Percentiles rank a stretch among this genome's conserved stretches.
These are phyloP conservation scores for Keiferia lycopersicella DNA, from an alignment of 2,888 invertebrate genomes.

Conservation along the genomic window DNA sequence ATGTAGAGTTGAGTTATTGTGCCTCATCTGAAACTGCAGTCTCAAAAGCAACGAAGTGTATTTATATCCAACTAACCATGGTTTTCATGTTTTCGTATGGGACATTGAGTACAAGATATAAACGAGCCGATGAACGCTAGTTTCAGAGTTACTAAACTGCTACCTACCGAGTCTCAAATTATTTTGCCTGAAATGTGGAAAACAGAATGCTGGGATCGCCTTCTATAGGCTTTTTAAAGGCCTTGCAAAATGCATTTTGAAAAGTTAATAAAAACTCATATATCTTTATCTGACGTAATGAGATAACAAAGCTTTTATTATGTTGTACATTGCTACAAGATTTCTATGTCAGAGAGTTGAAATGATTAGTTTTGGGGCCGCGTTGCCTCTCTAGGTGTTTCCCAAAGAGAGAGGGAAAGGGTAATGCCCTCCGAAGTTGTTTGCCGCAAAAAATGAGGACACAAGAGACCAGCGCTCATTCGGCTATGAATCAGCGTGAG, in stretches of 20 bases:
- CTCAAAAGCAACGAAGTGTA: no score
- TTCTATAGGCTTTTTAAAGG: no score
- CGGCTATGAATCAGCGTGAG: constrained; percentile 77
- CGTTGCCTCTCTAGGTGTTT: constrained; percentile 67
- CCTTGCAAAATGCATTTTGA: no score
- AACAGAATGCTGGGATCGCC: no score
- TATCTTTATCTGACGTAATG: not conserved
- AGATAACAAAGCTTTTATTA: not conserved
- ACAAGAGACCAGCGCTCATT: constrained; percentile 72
- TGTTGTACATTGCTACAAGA: not conserved
- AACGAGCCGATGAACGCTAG: no score
- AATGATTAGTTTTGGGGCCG: constrained; percentile 17
- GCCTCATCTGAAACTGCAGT: not conserved
- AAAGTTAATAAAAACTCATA: not conserved
- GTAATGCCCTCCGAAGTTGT: constrained; percentile 78
- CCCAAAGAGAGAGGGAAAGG: constrained; percentile 65
- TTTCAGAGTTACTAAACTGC: no score
- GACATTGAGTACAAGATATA: no score
- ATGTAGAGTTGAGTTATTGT: no score
- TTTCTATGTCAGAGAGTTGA: constrained; percentile 19
- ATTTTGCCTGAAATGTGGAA: no score
- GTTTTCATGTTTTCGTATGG: no score
- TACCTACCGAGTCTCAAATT: no score
- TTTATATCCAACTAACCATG: no score
- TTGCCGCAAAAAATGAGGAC: constrained; percentile 80